Evolutionary conservation across 2,797 vertebrate genomes (phyloP), one percentile per base, ranked within the genome.

Genomic region (Sciaenops ocellatus): DNA sequence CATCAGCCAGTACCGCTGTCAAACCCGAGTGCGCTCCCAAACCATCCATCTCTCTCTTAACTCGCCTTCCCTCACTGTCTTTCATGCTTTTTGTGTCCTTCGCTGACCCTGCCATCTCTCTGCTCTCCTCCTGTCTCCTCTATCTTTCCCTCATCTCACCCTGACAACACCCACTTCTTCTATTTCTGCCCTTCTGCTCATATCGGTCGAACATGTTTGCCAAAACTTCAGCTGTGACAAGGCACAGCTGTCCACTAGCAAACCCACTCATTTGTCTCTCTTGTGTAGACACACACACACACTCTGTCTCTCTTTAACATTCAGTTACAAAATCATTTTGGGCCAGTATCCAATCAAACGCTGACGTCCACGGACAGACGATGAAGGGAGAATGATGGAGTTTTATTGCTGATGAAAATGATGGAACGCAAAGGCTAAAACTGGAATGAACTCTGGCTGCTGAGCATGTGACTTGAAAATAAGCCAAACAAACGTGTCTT

Each of bases 251-350:
- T 90, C 88, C 60, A 28, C 75, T 50, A 42, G 80, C 54, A 65
- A 82, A 78, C 67, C 59, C 10, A 13, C 86, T 90, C 88, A 70
- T 92, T 87, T 80, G 85, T 92, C 88, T 91, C 89, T 83, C 84
- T 82, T 73, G 85, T 77, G 79, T 24, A 47, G 56, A 81, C 64
- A 41, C 57, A 20, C 67, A 62, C 76, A 28, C 62, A 47, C 60
- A 11, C 41, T 6, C 24, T 10, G 70, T n/a, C 56, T 51, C 83
- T 59, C 57, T 82, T 79, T 77, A 85, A 85, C 63, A 74, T 85
- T 87, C 73, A 48, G 73, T 78, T 63, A 76, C 65, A 76, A 83
- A 87, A 83, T 74, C 71, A 48, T 83, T 84, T 88, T 42, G 60
- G 84, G 87, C 84, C 63, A 17, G 55, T 0, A 63, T 86, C 88